Conservation (phyloP, 2,113 vertebrate species). For the Enhydra lutris region DNA sequence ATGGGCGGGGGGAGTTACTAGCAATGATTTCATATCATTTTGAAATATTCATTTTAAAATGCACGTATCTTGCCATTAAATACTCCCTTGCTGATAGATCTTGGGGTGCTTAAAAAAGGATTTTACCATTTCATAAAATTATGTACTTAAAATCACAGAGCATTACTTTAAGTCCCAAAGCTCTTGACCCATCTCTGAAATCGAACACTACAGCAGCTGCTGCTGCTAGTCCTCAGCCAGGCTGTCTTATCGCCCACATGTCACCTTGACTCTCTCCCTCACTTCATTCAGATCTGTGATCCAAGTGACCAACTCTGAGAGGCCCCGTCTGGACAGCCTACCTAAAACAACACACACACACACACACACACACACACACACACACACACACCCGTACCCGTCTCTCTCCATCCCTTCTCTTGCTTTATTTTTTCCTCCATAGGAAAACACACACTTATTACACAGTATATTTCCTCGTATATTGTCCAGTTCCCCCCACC, state of each 20-base stretch:
- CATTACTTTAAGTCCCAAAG: not conserved
- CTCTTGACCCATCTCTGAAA: not conserved
- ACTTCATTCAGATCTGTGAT: not conserved
- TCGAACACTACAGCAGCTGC: not conserved
- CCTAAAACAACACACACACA: not conserved
- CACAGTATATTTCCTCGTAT: not conserved
- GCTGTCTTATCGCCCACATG: not conserved
- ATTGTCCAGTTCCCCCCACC: not conserved
- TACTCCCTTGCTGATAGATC: not conserved
- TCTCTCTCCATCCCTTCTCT: not conserved
- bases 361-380: not conserved
- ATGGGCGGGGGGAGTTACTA: not conserved
- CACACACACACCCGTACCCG: not conserved
- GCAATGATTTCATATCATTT: not conserved
- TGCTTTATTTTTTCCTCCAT: not conserved
- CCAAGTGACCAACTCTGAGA: not conserved
- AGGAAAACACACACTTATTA: not conserved
- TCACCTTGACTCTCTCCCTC: not conserved
- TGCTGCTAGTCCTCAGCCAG: not conserved
- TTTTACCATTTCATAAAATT: not conserved
- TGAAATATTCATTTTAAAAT: conserved; percentile 9
- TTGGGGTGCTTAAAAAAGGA: conserved; percentile 13
- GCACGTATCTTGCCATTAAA: not conserved
- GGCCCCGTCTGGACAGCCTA: not conserved
- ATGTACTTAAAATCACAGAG: conserved; percentile 3